Evolutionary conservation across 1,140 invertebrate species (phyloP).

Genomic region (Diprion similis): DNA sequence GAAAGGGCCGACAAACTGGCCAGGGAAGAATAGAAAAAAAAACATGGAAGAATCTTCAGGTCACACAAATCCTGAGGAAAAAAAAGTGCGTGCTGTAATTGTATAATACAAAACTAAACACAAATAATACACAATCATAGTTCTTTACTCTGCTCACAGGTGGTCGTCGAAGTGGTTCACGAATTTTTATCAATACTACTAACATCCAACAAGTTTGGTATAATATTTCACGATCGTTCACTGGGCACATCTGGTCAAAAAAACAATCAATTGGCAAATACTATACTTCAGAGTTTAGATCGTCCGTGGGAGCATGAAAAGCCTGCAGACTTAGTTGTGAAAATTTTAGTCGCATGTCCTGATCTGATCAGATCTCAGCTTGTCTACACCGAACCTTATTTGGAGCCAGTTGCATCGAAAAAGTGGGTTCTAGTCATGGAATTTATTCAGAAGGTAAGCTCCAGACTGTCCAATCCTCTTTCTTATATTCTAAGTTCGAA

Average conservation of each 20-base stretch:
- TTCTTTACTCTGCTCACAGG: conserved; percentile 33
- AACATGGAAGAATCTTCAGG: conserved; percentile 34
- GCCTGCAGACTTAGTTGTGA: conserved; percentile 69
- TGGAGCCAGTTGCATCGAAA: conserved; percentile 65
- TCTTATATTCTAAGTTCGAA: not conserved
- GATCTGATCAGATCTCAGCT: conserved; percentile 74
- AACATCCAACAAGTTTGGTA: conserved; percentile 74
- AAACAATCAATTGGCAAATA: conserved; percentile 70
- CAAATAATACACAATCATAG: conserved; percentile 9
- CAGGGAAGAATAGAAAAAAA: conserved; percentile 35
- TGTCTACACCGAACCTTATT: conserved; percentile 63
- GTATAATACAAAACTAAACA: not conserved
- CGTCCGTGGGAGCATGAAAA: conserved; percentile 71
- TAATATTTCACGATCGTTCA: conserved; percentile 71
- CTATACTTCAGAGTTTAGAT: conserved; percentile 68
- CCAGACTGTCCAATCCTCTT: conserved; percentile 28
- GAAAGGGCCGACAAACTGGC: conserved; percentile 70
- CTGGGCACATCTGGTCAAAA: conserved; percentile 65
- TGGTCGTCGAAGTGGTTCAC: conserved; percentile 66
- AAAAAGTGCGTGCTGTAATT: conserved; percentile 54
- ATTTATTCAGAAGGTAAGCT: conserved; percentile 62
- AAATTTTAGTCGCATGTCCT: conserved; percentile 73
- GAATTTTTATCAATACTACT: conserved; percentile 72
- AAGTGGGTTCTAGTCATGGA: conserved; percentile 65
- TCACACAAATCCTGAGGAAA: conserved; percentile 51